These are phyloP conservation scores for Homalodisca vitripennis DNA, from an alignment of 1,140 invertebrate genomes.

Conservation along the genomic window DNA sequence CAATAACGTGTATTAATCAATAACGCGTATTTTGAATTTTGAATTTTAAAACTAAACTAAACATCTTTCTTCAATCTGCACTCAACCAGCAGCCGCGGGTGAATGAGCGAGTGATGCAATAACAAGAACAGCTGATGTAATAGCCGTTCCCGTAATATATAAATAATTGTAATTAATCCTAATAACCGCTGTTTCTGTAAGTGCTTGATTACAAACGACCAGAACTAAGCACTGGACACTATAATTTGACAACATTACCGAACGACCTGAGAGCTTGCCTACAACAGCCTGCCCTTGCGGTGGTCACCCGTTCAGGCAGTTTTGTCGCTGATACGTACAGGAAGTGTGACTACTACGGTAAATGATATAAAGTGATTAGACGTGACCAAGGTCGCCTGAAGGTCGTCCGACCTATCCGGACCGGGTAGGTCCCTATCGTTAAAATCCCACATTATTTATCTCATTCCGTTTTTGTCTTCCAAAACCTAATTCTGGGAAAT, in stretches of 20 bases:
- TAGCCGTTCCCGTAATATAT: not conserved
- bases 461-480: not conserved
- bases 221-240: not conserved
- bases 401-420: slow-evolving; percentile 1
- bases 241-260: not conserved
- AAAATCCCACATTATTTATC: not conserved
- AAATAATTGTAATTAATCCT: not conserved
- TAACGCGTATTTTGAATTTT: too few relatives aligned
- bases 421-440: not conserved
- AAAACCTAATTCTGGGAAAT: not conserved
- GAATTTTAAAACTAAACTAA: too few relatives aligned
- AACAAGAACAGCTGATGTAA: too few relatives aligned
- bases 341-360: slow-evolving; percentile 7
- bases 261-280: not conserved
- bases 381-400: not conserved
- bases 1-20: too few relatives aligned
- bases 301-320: not conserved
- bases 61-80: too few relatives aligned
- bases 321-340: not conserved
- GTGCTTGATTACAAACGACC: not conserved
- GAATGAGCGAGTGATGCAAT: too few relatives aligned
- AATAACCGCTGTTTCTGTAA: not conserved
- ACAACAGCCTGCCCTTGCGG: not conserved
- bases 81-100: too few relatives aligned
- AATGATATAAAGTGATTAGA: not conserved